These are phyloP conservation scores for Pachyrhynchus sulphureomaculatus DNA, from an alignment of 1,140 invertebrate genomes.

Conservation along the genomic window DNA sequence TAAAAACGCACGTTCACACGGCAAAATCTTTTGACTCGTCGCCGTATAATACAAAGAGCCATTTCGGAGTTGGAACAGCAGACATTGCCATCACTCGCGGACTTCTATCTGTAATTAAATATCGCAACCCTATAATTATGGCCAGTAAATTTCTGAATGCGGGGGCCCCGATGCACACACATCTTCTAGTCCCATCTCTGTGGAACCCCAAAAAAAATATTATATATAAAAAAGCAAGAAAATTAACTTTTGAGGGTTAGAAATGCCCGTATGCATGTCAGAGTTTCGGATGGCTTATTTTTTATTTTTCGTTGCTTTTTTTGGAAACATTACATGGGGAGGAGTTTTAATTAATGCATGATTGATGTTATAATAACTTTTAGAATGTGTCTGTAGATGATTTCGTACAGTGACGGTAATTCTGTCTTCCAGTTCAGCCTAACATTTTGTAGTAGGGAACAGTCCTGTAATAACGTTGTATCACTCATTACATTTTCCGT, in stretches of 20 bases:
- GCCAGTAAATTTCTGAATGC: slow-evolving; percentile 54
- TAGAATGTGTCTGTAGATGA: too few relatives aligned
- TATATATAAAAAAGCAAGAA: slow-evolving; percentile 21
- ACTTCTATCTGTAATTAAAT: slow-evolving; percentile 53
- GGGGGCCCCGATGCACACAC: slow-evolving; percentile 45
- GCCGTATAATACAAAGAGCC: slow-evolving; percentile 22
- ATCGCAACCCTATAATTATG: slow-evolving; percentile 55
- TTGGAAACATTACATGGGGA: too few relatives aligned
- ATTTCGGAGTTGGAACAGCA: slow-evolving; percentile 13
- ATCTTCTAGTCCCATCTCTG: slow-evolving; percentile 44
- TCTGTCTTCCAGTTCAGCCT: too few relatives aligned
- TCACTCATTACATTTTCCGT: too few relatives aligned
- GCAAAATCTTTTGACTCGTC: slow-evolving; percentile 15
- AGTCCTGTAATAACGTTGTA: too few relatives aligned
- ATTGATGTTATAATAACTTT: too few relatives aligned
- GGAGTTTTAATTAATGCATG: too few relatives aligned
- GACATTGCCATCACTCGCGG: slow-evolving; percentile 36
- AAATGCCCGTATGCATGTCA: not conserved
- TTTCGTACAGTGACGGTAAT: too few relatives aligned
- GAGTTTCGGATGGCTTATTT: too few relatives aligned
- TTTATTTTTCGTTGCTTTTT: too few relatives aligned
- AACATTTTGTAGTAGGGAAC: too few relatives aligned
- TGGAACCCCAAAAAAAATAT: slow-evolving; percentile 20
- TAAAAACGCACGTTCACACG: slow-evolving; percentile 24
- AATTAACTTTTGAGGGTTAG: slow-evolving; percentile 7